Evolutionary conservation across 2,113 vertebrate species (phyloP).

Genomic region (Oncorhynchus gorbuscha): DNA sequence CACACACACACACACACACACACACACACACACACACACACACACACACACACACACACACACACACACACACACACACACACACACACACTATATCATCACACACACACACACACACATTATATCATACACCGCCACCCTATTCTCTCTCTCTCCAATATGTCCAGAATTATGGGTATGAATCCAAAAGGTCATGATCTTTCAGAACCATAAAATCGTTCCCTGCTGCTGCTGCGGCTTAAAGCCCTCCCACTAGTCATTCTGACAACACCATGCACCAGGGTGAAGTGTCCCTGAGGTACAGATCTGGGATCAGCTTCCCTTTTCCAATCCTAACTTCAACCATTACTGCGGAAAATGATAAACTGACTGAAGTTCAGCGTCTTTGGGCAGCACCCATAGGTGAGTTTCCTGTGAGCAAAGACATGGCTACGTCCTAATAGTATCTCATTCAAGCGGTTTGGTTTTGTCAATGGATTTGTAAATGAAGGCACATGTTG

Average conservation of each 20-base stretch:
- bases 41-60: too few species aligned
- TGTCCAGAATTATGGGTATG: slow-evolving; percentile 32
- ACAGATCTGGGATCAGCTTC: too few species aligned
- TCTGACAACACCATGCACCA: background rate
- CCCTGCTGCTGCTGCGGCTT: background rate
- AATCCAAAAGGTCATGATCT: slow-evolving; percentile 45
- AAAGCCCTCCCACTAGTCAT: background rate
- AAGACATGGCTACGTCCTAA: background rate
- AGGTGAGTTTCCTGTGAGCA: background rate
- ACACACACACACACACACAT: too few species aligned
- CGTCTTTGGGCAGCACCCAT: background rate
- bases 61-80: too few species aligned
- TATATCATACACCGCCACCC: background rate
- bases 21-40: too few species aligned
- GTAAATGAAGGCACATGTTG: slow-evolving; percentile 9
- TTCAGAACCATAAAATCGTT: slow-evolving; percentile 32
- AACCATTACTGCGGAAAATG: too few species aligned
- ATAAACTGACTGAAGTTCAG: too few species aligned
- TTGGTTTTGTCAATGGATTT: background rate
- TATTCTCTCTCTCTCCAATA: background rate
- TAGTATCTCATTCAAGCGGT: background rate
- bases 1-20: too few species aligned
- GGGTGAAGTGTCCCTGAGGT: background rate
- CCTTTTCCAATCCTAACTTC: too few species aligned
- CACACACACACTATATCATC: too few species aligned